Conservation (phyloP, 2,888 invertebrate species). For the Amphipyra berbera region DNA sequence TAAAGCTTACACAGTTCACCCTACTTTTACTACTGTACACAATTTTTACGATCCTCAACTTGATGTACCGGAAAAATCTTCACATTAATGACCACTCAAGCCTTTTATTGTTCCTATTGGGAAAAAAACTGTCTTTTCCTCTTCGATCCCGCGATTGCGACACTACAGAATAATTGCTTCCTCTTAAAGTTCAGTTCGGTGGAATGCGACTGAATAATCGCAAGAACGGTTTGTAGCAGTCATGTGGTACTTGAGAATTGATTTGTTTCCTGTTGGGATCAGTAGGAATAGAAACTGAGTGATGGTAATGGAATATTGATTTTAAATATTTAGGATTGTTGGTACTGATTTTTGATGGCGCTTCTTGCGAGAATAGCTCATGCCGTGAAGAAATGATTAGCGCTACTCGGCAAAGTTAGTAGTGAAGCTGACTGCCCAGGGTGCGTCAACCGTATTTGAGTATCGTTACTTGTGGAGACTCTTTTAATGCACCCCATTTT, state of each 20-base stretch:
- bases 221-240: conserved; percentile 3
- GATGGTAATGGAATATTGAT: too few species aligned
- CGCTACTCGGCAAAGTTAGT: too few species aligned
- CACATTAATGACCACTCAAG: conserved; percentile 52
- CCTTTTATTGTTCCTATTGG: conserved; percentile 48
- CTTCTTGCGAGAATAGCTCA: too few species aligned
- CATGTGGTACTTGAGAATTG: background rate
- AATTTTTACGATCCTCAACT: conserved; percentile 29
- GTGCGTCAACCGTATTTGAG: too few species aligned
- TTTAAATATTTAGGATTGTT: too few species aligned
- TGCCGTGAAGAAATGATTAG: too few species aligned
- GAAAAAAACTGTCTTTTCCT: conserved; percentile 45
- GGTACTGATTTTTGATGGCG: too few species aligned
- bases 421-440: too few species aligned
- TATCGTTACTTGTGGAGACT: too few species aligned
- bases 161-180: conserved; percentile 60
- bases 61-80: conserved; percentile 33
- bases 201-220: conserved; percentile 18
- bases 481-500: too few species aligned
- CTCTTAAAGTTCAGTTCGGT: conserved; percentile 22
- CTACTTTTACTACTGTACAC: conserved; percentile 4
- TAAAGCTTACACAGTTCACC: conserved; percentile 8
- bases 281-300: background rate
- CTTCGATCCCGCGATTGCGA: conserved; percentile 36
- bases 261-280: background rate